These are phyloP conservation scores for Altica lythri DNA, from an alignment of 2,888 invertebrate genomes.

Conservation along the genomic window DNA sequence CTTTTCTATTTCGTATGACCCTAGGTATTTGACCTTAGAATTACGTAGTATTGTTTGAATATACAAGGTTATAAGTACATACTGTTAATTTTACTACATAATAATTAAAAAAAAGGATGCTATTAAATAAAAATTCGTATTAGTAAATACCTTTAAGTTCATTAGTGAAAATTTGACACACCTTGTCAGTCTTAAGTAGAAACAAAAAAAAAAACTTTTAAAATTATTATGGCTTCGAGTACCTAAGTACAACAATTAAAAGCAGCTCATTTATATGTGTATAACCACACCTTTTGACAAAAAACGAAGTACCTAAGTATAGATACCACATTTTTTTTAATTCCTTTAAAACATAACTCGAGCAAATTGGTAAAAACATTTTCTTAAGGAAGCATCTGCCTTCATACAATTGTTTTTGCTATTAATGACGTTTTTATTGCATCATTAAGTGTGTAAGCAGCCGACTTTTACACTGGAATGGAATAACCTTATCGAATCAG, in stretches of 20 bases:
- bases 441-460: conserved; percentile 34
- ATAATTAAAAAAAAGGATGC: too few relatives aligned
- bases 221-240: too few relatives aligned
- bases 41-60: too few relatives aligned
- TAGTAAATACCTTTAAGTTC: too few relatives aligned
- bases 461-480: conserved; percentile 27
- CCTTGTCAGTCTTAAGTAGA: conserved; percentile 2
- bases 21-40: too few relatives aligned
- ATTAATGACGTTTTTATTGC: conserved; percentile 29
- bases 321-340: conserved; percentile 1
- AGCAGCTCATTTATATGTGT: background rate
- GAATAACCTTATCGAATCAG: conserved; percentile 5
- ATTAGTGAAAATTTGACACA: background rate
- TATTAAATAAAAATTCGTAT: too few relatives aligned
- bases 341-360: conserved; percentile 2
- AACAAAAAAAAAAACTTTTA: too few relatives aligned
- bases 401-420: conserved; percentile 11
- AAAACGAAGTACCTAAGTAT: conserved; percentile 2
- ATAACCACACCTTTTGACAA: background rate
- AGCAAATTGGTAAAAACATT: conserved; percentile 6
- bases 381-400: conserved; percentile 11
- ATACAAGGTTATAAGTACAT: too few relatives aligned
- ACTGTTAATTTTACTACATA: too few relatives aligned
- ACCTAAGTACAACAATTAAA: too few relatives aligned
- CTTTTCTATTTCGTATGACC: too few relatives aligned